phyloP scores from a whole-genome alignment of 2,113 vertebrate genomes.

The Podilymbus podiceps region DNA sequence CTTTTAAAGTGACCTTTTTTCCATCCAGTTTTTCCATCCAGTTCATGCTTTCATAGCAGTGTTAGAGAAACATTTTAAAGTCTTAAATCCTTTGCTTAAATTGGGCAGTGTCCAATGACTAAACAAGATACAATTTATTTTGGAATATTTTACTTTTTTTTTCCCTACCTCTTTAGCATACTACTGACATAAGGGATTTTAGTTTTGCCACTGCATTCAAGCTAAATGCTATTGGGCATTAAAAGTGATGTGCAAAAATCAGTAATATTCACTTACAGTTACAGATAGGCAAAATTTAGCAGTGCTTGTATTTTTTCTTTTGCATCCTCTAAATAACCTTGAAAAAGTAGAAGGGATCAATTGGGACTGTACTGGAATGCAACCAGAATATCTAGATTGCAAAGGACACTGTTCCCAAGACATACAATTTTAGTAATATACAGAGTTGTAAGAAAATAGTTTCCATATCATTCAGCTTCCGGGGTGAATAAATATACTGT shows the following conservation, averaged over 20 bases:
- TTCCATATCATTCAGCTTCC: not conserved
- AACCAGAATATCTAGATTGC: not conserved
- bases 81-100: not conserved
- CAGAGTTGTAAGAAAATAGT: not conserved
- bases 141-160: not conserved
- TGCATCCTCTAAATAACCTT: not conserved
- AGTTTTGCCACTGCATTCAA: not conserved
- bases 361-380: not conserved
- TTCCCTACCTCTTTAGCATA: not conserved
- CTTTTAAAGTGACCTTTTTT: not conserved
- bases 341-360: not conserved
- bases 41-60: not conserved
- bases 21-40: not conserved
- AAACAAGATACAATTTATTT: not conserved
- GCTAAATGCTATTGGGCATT: not conserved
- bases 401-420: not conserved
- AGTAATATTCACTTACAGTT: not conserved
- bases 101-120: not conserved
- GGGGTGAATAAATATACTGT: not conserved
- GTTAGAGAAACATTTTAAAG: not conserved
- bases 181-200: not conserved
- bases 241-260: not conserved
- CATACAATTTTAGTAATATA: not conserved
- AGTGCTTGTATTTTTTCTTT: not conserved
- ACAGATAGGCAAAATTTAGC: not conserved